phyloP scores from a whole-genome alignment of 2,888 invertebrate species.

The Caenorhabditis uteleia region DNA sequence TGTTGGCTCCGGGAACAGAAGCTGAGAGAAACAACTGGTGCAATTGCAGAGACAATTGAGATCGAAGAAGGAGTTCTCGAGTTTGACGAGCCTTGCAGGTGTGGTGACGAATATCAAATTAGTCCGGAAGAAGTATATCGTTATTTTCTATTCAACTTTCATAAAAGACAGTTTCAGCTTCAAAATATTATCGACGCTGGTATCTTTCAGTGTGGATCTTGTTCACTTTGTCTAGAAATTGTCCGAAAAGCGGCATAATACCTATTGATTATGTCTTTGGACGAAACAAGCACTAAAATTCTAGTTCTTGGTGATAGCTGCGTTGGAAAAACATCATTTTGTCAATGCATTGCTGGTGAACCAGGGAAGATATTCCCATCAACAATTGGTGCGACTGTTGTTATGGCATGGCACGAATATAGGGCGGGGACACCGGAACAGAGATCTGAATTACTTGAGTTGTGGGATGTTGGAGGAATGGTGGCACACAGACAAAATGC shows the following conservation, averaged over 20 bases:
- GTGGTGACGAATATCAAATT: slow-evolving; percentile 48
- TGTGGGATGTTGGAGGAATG: slow-evolving; percentile 93
- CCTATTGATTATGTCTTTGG: slow-evolving; percentile 25
- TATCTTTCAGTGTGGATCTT: slow-evolving; percentile 63
- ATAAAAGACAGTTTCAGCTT: slow-evolving; percentile 18
- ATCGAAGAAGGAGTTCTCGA: slow-evolving; percentile 30
- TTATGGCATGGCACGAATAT: slow-evolving; percentile 76
- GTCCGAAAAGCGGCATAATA: slow-evolving; percentile 10
- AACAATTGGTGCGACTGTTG: slow-evolving; percentile 87
- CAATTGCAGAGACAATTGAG: slow-evolving; percentile 52
- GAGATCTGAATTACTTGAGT: slow-evolving; percentile 76
- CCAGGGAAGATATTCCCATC: slow-evolving; percentile 86
- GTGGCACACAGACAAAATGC: slow-evolving; percentile 71
- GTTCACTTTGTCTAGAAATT: slow-evolving; percentile 62
- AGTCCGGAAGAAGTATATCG: slow-evolving; percentile 31
- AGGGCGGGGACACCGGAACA: slow-evolving; percentile 63
- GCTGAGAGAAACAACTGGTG: slow-evolving; percentile 55
- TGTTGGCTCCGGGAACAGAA: slow-evolving; percentile 64
- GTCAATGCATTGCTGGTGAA: slow-evolving; percentile 53
- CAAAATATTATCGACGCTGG: slow-evolving; percentile 59
- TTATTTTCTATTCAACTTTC: neutral
- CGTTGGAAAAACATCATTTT: slow-evolving; percentile 82
- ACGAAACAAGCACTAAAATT: slow-evolving; percentile 75
- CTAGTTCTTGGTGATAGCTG: slow-evolving; percentile 91
- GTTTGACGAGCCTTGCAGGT: slow-evolving; percentile 50